phyloP scores from a whole-genome alignment of 2,888 invertebrate species.

The Archaeoteleia sp. region DNA sequence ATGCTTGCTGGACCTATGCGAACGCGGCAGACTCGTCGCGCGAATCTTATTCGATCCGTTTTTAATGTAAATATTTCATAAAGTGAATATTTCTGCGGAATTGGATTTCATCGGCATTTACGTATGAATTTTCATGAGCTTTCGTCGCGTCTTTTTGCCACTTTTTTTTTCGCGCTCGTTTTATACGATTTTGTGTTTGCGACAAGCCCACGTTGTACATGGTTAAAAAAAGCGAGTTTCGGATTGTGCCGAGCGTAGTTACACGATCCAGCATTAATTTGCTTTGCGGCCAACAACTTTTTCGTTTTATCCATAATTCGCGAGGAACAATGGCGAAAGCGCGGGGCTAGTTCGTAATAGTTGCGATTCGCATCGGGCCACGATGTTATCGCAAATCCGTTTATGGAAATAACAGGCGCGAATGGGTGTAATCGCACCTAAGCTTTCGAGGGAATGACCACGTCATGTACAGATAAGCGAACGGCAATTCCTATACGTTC shows the following conservation, averaged over 20 bases:
- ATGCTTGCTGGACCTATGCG: too few relatives aligned
- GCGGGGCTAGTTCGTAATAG: background rate
- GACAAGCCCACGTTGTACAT: background rate
- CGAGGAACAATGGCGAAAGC: slow-evolving; percentile 14
- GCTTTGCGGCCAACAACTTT: slow-evolving; percentile 10
- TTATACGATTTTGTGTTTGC: background rate
- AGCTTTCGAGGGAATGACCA: slow-evolving; percentile 36
- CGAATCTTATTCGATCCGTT: background rate
- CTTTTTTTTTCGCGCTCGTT: background rate
- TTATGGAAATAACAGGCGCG: slow-evolving; percentile 39
- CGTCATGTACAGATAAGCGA: slow-evolving; percentile 10
- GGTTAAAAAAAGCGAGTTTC: background rate
- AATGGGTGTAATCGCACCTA: slow-evolving; percentile 37
- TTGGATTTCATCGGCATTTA: slow-evolving; percentile 1
- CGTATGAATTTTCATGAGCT: slow-evolving; percentile 2
- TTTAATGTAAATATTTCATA: slow-evolving; percentile 4
- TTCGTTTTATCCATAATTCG: slow-evolving; percentile 14
- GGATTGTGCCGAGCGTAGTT: slow-evolving; percentile 1
- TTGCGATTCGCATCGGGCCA: slow-evolving; percentile 13
- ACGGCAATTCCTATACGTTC: slow-evolving; percentile 10
- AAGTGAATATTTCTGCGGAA: slow-evolving; percentile 1
- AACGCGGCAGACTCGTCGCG: background rate
- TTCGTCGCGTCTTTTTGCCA: background rate
- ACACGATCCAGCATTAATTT: slow-evolving; percentile 13
- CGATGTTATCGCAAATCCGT: slow-evolving; percentile 43